Evolutionary conservation across 2,113 vertebrate species (phyloP).

Genomic region (Clinocottus analis): DNA sequence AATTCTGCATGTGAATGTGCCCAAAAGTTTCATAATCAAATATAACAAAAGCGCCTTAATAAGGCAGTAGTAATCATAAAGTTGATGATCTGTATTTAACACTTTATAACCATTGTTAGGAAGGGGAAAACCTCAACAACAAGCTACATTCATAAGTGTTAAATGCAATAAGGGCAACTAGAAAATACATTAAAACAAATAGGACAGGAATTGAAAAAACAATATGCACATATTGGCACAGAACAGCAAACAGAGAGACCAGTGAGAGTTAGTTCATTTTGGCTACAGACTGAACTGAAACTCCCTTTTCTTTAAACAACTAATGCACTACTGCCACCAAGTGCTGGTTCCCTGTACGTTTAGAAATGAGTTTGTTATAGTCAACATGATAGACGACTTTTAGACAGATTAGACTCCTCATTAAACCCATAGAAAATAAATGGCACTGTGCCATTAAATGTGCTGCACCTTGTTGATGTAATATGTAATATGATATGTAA

Average conservation of each 20-base stretch:
- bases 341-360: slow-evolving; percentile 7
- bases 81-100: not conserved
- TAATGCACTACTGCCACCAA: slow-evolving; percentile 46
- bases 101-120: not conserved
- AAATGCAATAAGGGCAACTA: not conserved
- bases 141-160: not conserved
- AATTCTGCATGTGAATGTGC: slow-evolving; percentile 13
- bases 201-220: not conserved
- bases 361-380: not conserved
- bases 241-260: not conserved
- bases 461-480: too few relatives aligned
- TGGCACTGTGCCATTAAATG: too few relatives aligned
- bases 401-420: not conserved
- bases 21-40: slow-evolving; percentile 36
- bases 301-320: not conserved
- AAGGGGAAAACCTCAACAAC: not conserved
- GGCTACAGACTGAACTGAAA: not conserved
- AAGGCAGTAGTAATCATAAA: not conserved
- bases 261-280: not conserved
- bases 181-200: not conserved
- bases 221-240: not conserved
- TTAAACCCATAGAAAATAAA: not conserved
- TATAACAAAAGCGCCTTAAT: slow-evolving; percentile 52
- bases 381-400: not conserved
- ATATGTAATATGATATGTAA: too few relatives aligned